These are phyloP conservation scores for Sciurus carolinensis DNA, from an alignment of 2,797 vertebrate genomes.

Conservation along the genomic window DNA sequence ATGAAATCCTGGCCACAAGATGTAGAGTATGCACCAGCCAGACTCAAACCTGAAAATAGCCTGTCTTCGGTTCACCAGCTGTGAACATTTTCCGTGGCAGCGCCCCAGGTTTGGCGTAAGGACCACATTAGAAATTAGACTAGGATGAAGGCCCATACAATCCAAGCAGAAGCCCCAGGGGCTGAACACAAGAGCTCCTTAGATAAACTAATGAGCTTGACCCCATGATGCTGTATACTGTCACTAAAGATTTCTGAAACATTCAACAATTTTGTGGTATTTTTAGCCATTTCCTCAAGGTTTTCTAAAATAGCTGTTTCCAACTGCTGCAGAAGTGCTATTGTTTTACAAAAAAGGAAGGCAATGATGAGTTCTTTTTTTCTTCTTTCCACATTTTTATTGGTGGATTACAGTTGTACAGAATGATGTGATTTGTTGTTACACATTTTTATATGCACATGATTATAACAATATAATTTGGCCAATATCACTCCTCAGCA, in stretches of 20 bases:
- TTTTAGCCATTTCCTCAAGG: conserved; percentile 50
- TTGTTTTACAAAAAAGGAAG: neutral
- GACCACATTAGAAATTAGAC: neutral
- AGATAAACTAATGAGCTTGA: neutral
- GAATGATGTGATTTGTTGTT: too few relatives aligned
- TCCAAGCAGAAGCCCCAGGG: neutral
- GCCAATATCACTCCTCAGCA: too few relatives aligned
- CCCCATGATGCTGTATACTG: neutral
- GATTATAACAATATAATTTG: too few relatives aligned
- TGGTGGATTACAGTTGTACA: too few relatives aligned
- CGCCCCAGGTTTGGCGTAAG: neutral
- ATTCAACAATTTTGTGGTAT: conserved; percentile 26
- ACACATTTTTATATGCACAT: too few relatives aligned
- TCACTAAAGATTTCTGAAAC: conserved; percentile 11
- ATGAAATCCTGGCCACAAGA: neutral
- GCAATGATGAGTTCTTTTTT: neutral
- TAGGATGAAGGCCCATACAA: neutral
- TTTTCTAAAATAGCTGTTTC: conserved; percentile 69
- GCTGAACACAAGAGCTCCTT: neutral
- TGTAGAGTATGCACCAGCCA: neutral
- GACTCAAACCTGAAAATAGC: conserved; percentile 13
- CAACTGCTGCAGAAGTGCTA: neutral
- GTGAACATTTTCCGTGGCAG: conserved; percentile 23
- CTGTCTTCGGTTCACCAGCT: neutral
- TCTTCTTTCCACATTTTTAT: too few relatives aligned